Evolutionary conservation across 2,113 vertebrate genomes (phyloP).

Genomic region (Eudyptes chrysolophus): DNA sequence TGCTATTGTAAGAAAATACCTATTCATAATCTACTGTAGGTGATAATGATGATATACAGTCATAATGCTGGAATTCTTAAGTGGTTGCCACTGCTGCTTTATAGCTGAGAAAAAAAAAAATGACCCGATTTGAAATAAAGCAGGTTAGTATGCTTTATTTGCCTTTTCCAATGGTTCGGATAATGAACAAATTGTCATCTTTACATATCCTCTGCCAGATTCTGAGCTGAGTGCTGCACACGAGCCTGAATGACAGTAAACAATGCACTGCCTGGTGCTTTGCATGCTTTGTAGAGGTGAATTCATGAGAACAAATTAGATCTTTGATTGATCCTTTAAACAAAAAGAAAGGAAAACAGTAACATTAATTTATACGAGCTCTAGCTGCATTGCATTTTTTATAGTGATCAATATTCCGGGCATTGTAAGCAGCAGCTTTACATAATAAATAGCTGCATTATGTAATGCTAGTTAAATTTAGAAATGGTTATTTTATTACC

Average conservation of each 20-base stretch:
- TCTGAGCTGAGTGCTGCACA: not conserved
- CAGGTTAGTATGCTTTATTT: constrained; percentile 51
- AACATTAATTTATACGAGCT: constrained; percentile 60
- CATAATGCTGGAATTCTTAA: constrained; percentile 63
- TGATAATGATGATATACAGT: constrained; percentile 61
- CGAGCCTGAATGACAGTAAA: constrained; percentile 24
- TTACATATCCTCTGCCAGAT: constrained; percentile 15
- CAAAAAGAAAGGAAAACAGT: constrained; percentile 58
- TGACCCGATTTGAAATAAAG: constrained; percentile 52
- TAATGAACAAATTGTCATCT: constrained; percentile 63
- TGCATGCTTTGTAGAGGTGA: constrained; percentile 25
- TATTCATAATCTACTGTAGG: constrained; percentile 44
- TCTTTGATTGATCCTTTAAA: constrained; percentile 73
- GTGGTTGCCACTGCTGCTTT: constrained; percentile 57
- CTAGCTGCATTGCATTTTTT: constrained; percentile 47
- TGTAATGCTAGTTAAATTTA: constrained; percentile 75
- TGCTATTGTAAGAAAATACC: constrained; percentile 51
- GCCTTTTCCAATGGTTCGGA: constrained; percentile 33
- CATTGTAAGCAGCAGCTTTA: constrained; percentile 66
- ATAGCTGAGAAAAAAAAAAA: constrained; percentile 17
- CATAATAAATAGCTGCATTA: constrained; percentile 74
- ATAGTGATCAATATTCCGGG: constrained; percentile 60
- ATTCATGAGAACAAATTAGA: constrained; percentile 67
- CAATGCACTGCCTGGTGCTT: not conserved
- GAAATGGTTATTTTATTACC: constrained; percentile 74